A percentile compares a stretch with the other conserved stretches of the same genome.
Evolutionary conservation across 2,113 vertebrate genomes (phyloP).

Genomic region (Onychorhynchus coronatus): DNA sequence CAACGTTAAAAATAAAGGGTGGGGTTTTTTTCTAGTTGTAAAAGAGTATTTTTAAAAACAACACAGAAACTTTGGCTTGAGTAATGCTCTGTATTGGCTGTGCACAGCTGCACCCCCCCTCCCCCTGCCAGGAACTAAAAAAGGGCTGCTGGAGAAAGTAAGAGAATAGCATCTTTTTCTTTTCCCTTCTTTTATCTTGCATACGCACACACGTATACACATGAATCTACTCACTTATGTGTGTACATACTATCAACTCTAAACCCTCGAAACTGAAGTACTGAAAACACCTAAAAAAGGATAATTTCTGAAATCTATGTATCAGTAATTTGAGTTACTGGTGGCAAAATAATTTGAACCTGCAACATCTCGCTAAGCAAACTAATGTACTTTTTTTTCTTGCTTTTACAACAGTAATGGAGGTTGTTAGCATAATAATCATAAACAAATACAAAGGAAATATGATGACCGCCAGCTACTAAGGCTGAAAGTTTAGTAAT

Average conservation of each 20-base stretch:
- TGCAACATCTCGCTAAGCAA: neutral
- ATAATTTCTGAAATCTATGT: neutral
- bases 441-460: neutral
- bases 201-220: accelerated
- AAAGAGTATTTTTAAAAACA: neutral
- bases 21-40: neutral
- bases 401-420: neutral
- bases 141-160: neutral
- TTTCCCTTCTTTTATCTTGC: neutral
- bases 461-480: neutral
- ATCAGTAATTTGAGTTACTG: neutral
- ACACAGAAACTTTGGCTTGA: neutral
- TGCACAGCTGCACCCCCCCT: neutral
- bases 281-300: neutral
- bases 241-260: neutral
- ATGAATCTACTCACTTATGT: accelerated
- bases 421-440: neutral
- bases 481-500: slow-evolving; percentile 16
- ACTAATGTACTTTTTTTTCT: neutral
- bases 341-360: neutral
- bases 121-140: neutral
- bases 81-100: neutral
- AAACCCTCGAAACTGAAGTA: neutral
- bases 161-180: neutral
- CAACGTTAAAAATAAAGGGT: neutral